Percentiles rank a stretch among this genome's conserved stretches.
phyloP scores from a whole-genome alignment of 2,888 invertebrate genomes.

The Nesidiocoris tenuis region DNA sequence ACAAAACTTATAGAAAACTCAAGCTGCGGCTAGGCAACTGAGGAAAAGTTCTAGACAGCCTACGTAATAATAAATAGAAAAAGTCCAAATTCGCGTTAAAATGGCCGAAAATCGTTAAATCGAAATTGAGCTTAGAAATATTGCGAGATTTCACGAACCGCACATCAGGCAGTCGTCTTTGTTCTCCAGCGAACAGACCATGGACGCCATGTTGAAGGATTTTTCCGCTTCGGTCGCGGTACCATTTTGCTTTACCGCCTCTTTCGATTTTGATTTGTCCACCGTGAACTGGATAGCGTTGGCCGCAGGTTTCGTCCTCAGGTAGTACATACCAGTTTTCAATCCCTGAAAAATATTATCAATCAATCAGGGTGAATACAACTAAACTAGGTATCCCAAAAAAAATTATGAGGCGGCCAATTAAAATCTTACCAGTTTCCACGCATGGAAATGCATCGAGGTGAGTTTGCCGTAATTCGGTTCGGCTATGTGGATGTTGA shows the following conservation, averaged over 20 bases:
- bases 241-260: conserved; percentile 45
- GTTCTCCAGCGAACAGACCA: conserved; percentile 84
- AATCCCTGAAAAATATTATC: conserved; percentile 72
- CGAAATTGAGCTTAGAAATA: too few relatives aligned
- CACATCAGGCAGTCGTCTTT: conserved; percentile 86
- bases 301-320: conserved; percentile 93
- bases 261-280: conserved; percentile 68
- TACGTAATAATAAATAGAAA: too few relatives aligned
- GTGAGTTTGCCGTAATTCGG: conserved; percentile 91
- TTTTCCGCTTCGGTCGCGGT: conserved; percentile 53
- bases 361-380: too few relatives aligned
- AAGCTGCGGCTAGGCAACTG: too few relatives aligned
- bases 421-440: conserved; percentile 69
- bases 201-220: conserved; percentile 65
- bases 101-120: too few relatives aligned
- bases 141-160: conserved; percentile 75
- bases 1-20: too few relatives aligned
- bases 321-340: conserved; percentile 99
- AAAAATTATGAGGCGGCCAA: too few relatives aligned
- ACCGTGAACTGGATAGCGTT: conserved; percentile 97
- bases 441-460: conserved; percentile 97
- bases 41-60: too few relatives aligned
- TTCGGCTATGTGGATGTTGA: conserved; percentile 95
- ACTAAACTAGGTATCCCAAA: too few relatives aligned
- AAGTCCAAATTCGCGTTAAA: too few relatives aligned